A percentile compares a stretch with the other conserved stretches of the same genome.
Conservation (phyloP, 1,140 invertebrate genomes). For the Scylla paramamosain region DNA sequence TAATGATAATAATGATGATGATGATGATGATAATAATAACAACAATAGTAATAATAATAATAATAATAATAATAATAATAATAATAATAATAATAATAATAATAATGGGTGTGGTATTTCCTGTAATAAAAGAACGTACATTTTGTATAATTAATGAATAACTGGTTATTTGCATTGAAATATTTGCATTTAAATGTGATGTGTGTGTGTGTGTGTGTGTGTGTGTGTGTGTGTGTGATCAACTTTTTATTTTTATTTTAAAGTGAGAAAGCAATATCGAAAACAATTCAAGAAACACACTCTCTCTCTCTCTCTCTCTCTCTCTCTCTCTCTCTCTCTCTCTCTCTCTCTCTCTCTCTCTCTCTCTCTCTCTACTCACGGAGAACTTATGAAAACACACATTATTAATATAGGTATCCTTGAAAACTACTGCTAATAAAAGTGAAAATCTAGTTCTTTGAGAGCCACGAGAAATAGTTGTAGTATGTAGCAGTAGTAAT, state of each 20-base stretch:
- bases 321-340: not conserved
- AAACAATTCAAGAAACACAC: not conserved
- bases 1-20: not conserved
- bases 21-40: not conserved
- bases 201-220: too few relatives aligned
- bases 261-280: too few relatives aligned
- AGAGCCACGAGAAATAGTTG: not conserved
- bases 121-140: too few relatives aligned
- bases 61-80: not conserved
- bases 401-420: not conserved
- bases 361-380: not conserved
- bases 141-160: too few relatives aligned
- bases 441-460: too few relatives aligned
- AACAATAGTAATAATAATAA: not conserved
- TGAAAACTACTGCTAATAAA: too few relatives aligned
- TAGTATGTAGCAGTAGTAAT: not conserved
- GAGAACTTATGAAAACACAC: not conserved
- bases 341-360: not conserved
- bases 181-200: too few relatives aligned
- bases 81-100: not conserved
- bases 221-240: too few relatives aligned
- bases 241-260: too few relatives aligned
- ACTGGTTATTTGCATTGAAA: too few relatives aligned
- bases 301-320: not conserved
- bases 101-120: not conserved